Percentiles rank a stretch among this genome's conserved stretches.
Evolutionary conservation across 2,888 invertebrate species (phyloP).

Genomic region (Polydrusus pterygomalis): DNA sequence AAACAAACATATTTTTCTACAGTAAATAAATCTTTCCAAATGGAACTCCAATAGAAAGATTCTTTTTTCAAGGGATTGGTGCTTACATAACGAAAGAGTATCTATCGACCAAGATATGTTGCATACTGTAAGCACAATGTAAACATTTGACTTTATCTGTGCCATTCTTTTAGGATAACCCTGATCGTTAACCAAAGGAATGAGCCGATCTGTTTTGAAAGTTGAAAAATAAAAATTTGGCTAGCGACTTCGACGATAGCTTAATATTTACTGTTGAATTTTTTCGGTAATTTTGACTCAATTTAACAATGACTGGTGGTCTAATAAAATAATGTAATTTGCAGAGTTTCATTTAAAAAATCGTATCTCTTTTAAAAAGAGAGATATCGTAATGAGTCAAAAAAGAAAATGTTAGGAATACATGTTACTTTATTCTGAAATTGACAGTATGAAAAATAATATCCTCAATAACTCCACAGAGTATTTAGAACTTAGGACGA

Average conservation of each 20-base stretch:
- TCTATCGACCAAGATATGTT: constrained; percentile 35
- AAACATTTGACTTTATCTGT: constrained; percentile 39
- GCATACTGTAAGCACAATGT: constrained; percentile 43
- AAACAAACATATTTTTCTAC: constrained; percentile 67
- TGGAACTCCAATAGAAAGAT: constrained; percentile 54
- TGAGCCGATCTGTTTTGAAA: neutral
- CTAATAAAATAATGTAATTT: no score
- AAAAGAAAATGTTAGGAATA: no score
- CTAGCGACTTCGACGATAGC: neutral
- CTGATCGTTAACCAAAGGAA: constrained; percentile 18
- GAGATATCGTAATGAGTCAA: no score
- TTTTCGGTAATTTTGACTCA: no score
- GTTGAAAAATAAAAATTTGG: neutral
- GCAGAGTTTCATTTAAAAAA: no score
- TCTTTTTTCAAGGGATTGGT: constrained; percentile 40
- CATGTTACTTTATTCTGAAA: no score
- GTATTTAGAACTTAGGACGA: no score
- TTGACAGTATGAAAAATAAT: no score
- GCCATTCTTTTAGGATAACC: constrained; percentile 34
- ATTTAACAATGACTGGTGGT: no score
- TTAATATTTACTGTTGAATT: no score
- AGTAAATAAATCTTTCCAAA: constrained; percentile 63
- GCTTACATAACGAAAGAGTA: constrained; percentile 43
- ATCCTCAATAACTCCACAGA: no score
- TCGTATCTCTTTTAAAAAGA: no score